phyloP scores from a whole-genome alignment of 2,113 vertebrate genomes.

The Archocentrus centrarchus region DNA sequence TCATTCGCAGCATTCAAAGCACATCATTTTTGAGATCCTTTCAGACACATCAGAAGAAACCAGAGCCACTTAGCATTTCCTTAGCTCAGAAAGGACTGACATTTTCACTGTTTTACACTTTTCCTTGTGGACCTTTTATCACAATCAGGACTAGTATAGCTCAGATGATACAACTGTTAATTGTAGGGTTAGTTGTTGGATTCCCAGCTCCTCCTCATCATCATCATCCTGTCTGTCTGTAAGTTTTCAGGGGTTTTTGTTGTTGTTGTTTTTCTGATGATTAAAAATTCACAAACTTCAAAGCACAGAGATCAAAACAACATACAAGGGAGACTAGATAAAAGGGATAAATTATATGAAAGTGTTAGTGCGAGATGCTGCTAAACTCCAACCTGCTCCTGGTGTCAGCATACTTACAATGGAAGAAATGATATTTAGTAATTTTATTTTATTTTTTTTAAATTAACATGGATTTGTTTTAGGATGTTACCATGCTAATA shows the following conservation, averaged over 20 bases:
- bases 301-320: background rate
- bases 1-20: background rate
- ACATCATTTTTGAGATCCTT: background rate
- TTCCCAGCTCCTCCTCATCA: background rate
- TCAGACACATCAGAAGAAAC: constrained; percentile 19
- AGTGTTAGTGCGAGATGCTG: background rate
- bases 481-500: background rate
- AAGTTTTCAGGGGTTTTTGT: background rate
- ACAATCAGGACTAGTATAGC: background rate
- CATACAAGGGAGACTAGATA: background rate
- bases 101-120: constrained; percentile 6
- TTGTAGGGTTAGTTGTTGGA: background rate
- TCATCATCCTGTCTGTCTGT: background rate
- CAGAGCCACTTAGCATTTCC: constrained; percentile 30
- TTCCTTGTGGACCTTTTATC: constrained; percentile 3
- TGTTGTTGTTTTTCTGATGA: background rate
- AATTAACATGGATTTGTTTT: background rate
- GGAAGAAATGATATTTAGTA: background rate
- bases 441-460: too few relatives aligned
- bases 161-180: constrained; percentile 1
- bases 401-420: background rate
- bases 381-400: background rate
- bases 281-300: constrained; percentile 10
- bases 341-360: background rate
- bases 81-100: constrained; percentile 12